Conservation (phyloP, 2,113 vertebrate species). For the Stegastes partitus region DNA sequence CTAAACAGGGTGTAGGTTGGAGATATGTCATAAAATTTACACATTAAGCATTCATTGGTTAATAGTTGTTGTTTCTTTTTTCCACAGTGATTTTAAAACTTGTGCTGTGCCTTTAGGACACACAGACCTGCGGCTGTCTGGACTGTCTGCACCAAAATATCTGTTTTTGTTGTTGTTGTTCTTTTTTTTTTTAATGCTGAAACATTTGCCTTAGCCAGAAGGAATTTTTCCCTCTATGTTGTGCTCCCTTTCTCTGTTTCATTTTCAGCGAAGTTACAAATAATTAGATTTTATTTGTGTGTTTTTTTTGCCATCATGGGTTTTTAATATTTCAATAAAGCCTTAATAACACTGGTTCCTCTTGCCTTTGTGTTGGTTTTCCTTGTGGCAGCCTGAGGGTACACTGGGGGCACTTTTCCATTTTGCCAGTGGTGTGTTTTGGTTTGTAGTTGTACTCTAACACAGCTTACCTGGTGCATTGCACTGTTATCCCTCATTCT, state of each 20-base stretch:
- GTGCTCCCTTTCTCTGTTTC: no score
- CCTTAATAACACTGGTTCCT: slow-evolving; percentile 17
- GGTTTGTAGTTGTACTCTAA: slow-evolving; percentile 17
- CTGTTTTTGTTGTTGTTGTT: no score
- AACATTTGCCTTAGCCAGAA: no score
- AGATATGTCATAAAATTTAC: slow-evolving; percentile 4
- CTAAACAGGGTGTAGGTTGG: background rate
- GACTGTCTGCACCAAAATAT: slow-evolving; percentile 17
- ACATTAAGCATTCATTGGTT: slow-evolving; percentile 11
- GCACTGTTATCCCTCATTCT: background rate
- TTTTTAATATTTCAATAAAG: slow-evolving; percentile 24
- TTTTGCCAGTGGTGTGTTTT: slow-evolving; percentile 25
- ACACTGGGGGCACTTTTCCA: slow-evolving; percentile 12
- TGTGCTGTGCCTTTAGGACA: background rate
- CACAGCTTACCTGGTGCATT: slow-evolving; percentile 19
- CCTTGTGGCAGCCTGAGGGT: slow-evolving; percentile 21
- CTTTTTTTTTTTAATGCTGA: no score
- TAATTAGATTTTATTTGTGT: slow-evolving; percentile 31
- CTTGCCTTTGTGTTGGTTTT: slow-evolving; percentile 13
- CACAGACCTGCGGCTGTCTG: no score
- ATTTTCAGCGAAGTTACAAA: slow-evolving; percentile 3
- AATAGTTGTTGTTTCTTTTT: slow-evolving; percentile 5
- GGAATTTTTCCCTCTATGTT: no score
- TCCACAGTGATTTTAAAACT: slow-evolving; percentile 16
- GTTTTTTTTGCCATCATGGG: slow-evolving; percentile 9